Evolutionary conservation across 1,140 invertebrate species (phyloP), one percentile per base, ranked within the genome.

Genomic region (Drosophila varians): DNA sequence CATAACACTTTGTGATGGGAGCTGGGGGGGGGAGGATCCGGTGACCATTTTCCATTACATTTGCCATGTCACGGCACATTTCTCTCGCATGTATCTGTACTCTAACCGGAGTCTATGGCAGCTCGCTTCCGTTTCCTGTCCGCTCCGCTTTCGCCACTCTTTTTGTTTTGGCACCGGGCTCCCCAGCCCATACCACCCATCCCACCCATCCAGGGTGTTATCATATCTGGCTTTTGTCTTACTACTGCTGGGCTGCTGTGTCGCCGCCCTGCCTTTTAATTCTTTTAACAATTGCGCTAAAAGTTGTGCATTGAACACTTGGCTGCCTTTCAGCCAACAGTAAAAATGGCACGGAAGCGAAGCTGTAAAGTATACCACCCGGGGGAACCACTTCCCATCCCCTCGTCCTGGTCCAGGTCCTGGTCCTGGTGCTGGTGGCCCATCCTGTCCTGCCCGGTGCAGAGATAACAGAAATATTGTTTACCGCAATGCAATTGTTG

Each of bases 251-350:
- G 12, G 25, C 26, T 19, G 48, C 9, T 70, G 74, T 72, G 68
- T 74, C 66, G 68, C 48, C 66, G 68, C 48, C 38, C 49, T 23
- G 54, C 60, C 76, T 83, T 84, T 84, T 84, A 84, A 84, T 84
- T 84, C 80, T 86, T 69, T 84, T 86, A 84, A 84, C 79, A 84
- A 84, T 80, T 80, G 80, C 69, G 80, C 80, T 87, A 87, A 86
- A 86, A 86, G 80, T 87, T 86, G 80, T 87, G 80, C 80, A 87
- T 87, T 82, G 82, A 86, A 86, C 80, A 86, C 76, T 87, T 87
- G 45, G 82, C 72, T 80, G 76, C 61, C 73, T 72, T 62, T 45
- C 68, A 72, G 69, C 72, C 76, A 84, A 84, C 80, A 84, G 79
- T 75, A 79, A 79, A 86, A 72, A 68, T 54, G 45, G 57, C 36